A percentile compares a stretch with the other conserved stretches of the same genome.
Conservation (phyloP, 2,113 vertebrate species). For the Paramormyrops kingsleyae region DNA sequence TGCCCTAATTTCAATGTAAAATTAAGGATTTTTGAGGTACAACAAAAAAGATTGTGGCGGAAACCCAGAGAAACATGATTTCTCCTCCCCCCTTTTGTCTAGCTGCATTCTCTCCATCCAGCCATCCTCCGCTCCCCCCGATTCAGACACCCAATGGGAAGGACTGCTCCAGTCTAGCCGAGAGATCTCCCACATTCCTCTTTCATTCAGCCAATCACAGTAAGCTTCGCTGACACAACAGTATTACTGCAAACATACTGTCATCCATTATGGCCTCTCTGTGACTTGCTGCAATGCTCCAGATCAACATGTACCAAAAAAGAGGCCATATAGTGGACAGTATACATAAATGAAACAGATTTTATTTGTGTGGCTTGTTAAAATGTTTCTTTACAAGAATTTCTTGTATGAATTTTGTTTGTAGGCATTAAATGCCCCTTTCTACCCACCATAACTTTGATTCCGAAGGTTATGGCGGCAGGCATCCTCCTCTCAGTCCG, state of each 20-base stretch:
- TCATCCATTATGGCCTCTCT: neutral
- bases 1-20: neutral
- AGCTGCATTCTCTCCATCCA: constrained; percentile 45
- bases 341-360: neutral
- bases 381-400: neutral
- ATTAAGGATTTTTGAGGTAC: neutral
- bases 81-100: constrained; percentile 7
- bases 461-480: constrained; percentile 62
- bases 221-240: constrained; percentile 44
- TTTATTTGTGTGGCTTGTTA: neutral
- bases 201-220: constrained; percentile 55
- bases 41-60: neutral
- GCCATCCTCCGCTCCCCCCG: constrained; percentile 43
- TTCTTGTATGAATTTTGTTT: neutral
- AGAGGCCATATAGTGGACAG: neutral
- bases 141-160: constrained; percentile 39
- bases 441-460: neutral
- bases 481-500: constrained; percentile 77
- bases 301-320: neutral
- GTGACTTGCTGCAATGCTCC: neutral
- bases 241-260: neutral
- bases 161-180: constrained; percentile 44
- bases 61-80: neutral
- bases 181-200: constrained; percentile 62
- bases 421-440: neutral